Evolutionary conservation across 1,140 invertebrate species (phyloP).

Genomic region (Cotesia glomerata): DNA sequence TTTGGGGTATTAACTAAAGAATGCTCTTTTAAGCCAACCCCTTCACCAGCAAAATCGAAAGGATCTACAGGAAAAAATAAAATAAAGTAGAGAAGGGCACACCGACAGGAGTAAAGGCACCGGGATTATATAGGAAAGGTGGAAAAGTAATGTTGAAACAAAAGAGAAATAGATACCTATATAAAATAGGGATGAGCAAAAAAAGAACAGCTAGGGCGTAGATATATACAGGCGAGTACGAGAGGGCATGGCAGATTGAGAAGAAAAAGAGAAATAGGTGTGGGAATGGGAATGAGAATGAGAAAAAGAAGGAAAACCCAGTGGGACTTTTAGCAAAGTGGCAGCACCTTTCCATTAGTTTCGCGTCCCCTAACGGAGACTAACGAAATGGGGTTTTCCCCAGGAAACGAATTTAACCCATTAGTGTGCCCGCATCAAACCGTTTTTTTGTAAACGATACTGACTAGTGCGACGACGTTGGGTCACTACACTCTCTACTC

Average conservation of each 20-base stretch:
- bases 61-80: too few species aligned
- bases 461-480: background rate
- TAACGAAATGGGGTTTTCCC: constrained; percentile 37
- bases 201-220: background rate
- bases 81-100: too few species aligned
- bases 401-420: constrained; percentile 44
- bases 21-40: too few species aligned
- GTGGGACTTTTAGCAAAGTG: constrained; percentile 49
- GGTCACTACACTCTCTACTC: background rate
- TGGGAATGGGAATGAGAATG: constrained; percentile 20
- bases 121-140: background rate
- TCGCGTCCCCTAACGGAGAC: constrained; percentile 31
- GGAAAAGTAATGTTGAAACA: background rate
- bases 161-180: constrained; percentile 24
- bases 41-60: too few species aligned
- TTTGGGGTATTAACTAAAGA: too few species aligned
- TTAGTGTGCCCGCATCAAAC: constrained; percentile 27
- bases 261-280: constrained; percentile 21
- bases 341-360: constrained; percentile 47
- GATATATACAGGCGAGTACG: constrained; percentile 3
- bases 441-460: constrained; percentile 21
- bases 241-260: background rate
- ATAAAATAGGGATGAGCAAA: constrained; percentile 17
- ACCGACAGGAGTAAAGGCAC: too few species aligned
- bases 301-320: constrained; percentile 32